phyloP scores from a whole-genome alignment of 2,797 vertebrate species.

The Cephalopachus bancanus region DNA sequence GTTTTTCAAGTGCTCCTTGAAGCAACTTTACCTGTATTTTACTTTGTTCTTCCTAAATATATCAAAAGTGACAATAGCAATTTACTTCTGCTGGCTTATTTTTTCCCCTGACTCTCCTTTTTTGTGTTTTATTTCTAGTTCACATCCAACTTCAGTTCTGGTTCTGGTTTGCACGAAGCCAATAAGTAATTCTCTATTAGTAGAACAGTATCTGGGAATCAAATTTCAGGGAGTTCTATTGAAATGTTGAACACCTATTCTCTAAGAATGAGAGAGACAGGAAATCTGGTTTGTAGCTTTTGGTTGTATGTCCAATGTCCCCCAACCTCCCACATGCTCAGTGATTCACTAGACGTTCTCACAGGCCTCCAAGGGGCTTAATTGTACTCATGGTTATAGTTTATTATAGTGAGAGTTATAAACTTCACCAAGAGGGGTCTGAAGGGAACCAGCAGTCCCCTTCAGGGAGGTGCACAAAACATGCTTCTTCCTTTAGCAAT shows the following conservation, averaged over 20 bases:
- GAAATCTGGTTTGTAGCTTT: background rate
- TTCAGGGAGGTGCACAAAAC: background rate
- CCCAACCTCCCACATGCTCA: background rate
- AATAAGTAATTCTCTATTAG: background rate
- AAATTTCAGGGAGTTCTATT: background rate
- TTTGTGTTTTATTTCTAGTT: background rate
- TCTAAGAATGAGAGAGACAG: background rate
- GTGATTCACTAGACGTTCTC: background rate
- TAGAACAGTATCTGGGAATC: background rate
- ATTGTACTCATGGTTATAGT: background rate
- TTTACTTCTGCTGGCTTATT: background rate
- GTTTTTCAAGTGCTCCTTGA: background rate
- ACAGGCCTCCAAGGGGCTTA: background rate
- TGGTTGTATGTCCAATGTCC: background rate
- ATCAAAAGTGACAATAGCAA: background rate
- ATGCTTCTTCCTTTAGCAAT: background rate
- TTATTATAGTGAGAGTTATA: background rate
- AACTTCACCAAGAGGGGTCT: background rate
- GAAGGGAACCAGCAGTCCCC: background rate
- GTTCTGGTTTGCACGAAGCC: background rate
- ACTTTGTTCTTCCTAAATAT: background rate
- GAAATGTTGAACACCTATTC: background rate
- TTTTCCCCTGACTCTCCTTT: background rate
- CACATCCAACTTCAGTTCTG: background rate
- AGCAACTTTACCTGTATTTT: background rate